Evolutionary conservation across 2,888 invertebrate genomes (phyloP).

Genomic region (Stramonita haemastoma): DNA sequence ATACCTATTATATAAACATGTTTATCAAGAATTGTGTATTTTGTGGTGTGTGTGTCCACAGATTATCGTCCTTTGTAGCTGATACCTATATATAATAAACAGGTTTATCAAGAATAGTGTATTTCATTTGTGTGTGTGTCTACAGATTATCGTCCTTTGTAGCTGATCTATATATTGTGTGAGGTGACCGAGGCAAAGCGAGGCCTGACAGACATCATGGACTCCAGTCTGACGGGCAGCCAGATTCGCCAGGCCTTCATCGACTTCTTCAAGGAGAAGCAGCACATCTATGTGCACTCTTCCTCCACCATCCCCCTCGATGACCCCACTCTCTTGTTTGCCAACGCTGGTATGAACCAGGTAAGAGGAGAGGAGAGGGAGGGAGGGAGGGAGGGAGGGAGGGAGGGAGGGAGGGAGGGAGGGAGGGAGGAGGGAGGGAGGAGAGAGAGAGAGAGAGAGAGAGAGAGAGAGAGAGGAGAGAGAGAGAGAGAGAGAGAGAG

Average conservation of each 20-base stretch:
- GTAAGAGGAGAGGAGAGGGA: slow-evolving; percentile 7
- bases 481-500: not conserved
- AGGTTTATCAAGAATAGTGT: no score
- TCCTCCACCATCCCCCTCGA: slow-evolving; percentile 98
- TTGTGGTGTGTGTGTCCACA: no score
- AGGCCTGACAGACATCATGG: not conserved
- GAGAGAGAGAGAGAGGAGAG: not conserved
- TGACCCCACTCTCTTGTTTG: slow-evolving; percentile 97
- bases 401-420: no score
- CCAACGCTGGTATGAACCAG: slow-evolving; percentile 91
- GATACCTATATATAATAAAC: no score
- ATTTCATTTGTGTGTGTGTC: not conserved
- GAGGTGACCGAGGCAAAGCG: not conserved
- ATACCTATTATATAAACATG: no score
- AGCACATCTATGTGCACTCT: slow-evolving; percentile 96
- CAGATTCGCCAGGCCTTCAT: slow-evolving; percentile 91
- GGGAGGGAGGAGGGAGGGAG: not conserved
- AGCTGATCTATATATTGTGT: not conserved
- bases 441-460: not conserved
- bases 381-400: no score
- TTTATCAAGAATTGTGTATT: no score
- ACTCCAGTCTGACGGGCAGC: slow-evolving; percentile 80
- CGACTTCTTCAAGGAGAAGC: slow-evolving; percentile 88
- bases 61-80: no score
- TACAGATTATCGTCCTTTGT: no score